phyloP scores from a whole-genome alignment of 1,140 invertebrate species.

The Drepana arcuata region DNA sequence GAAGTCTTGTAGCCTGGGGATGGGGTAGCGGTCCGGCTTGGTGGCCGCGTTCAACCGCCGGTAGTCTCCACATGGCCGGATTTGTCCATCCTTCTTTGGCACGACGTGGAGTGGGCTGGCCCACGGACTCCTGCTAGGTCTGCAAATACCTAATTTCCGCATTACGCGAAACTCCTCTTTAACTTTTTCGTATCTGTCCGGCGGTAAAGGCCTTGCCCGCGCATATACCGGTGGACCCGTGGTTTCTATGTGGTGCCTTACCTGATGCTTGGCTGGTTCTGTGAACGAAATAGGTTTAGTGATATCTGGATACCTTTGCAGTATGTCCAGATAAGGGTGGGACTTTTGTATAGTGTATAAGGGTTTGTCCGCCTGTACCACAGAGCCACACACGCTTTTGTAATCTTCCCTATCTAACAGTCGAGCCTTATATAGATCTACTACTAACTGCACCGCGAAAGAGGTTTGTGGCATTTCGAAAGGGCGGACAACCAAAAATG shows the following conservation, averaged over 20 bases:
- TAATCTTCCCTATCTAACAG: too few relatives aligned
- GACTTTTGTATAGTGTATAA: too few relatives aligned
- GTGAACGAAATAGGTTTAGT: slow-evolving; percentile 18
- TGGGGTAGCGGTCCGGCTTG: slow-evolving; percentile 32
- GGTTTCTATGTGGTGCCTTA: slow-evolving; percentile 24
- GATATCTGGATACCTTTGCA: slow-evolving; percentile 22
- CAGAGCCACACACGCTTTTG: too few relatives aligned
- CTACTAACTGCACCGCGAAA: too few relatives aligned
- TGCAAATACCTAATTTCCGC: slow-evolving; percentile 20
- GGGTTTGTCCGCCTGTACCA: too few relatives aligned
- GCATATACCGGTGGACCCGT: slow-evolving; percentile 39
- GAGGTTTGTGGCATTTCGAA: too few relatives aligned
- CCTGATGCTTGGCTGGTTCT: not conserved
- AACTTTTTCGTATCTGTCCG: slow-evolving; percentile 31
- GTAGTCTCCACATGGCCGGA: slow-evolving; percentile 67
- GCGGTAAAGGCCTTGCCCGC: slow-evolving; percentile 37
- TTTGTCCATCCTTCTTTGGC: slow-evolving; percentile 43
- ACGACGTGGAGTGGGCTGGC: slow-evolving; percentile 57
- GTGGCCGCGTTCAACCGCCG: slow-evolving; percentile 19
- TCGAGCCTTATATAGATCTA: too few relatives aligned
- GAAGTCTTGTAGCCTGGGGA: slow-evolving; percentile 32
- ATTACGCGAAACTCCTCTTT: slow-evolving; percentile 39
- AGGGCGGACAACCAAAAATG: too few relatives aligned
- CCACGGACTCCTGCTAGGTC: slow-evolving; percentile 35
- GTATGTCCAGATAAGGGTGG: slow-evolving; percentile 15